phyloP scores from a whole-genome alignment of 2,888 invertebrate genomes.

The Blastobasis lacticolella region DNA sequence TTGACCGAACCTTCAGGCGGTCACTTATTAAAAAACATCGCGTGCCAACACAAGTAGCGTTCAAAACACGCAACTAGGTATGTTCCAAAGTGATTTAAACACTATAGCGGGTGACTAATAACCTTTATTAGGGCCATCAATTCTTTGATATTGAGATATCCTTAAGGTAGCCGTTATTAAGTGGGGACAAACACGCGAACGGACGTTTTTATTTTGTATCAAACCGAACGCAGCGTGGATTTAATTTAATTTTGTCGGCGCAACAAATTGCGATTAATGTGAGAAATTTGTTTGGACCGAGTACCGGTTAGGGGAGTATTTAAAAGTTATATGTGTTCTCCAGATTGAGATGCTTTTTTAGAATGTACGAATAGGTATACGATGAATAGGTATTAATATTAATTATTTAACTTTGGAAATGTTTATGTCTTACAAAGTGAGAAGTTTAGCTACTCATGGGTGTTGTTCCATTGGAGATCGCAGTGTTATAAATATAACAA shows the following conservation, averaged over 20 bases:
- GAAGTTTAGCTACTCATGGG: too few relatives aligned
- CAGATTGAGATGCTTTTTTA: too few relatives aligned
- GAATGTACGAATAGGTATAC: too few relatives aligned
- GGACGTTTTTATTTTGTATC: slow-evolving; percentile 17
- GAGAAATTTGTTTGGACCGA: slow-evolving; percentile 24
- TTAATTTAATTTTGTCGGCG: slow-evolving; percentile 36
- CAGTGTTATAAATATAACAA: too few relatives aligned
- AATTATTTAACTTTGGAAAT: too few relatives aligned
- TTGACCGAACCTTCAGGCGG: too few relatives aligned
- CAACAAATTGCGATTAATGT: slow-evolving; percentile 42
- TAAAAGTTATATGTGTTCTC: neutral
- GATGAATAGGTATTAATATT: too few relatives aligned
- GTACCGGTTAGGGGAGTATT: neutral
- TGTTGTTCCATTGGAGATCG: too few relatives aligned
- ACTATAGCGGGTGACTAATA: slow-evolving; percentile 60
- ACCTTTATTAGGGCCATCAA: slow-evolving; percentile 65
- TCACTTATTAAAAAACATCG: slow-evolving; percentile 24
- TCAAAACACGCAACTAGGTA: slow-evolving; percentile 44
- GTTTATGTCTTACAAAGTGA: too few relatives aligned
- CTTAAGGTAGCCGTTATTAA: slow-evolving; percentile 55
- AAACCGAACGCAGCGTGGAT: slow-evolving; percentile 11
- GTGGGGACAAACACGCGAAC: slow-evolving; percentile 50
- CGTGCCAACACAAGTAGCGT: slow-evolving; percentile 62
- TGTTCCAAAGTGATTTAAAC: slow-evolving; percentile 52
- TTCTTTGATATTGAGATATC: slow-evolving; percentile 67